Conservation (phyloP, 2,113 vertebrate genomes). For the western clawed frog (Xenopus tropicalis) region DNA sequence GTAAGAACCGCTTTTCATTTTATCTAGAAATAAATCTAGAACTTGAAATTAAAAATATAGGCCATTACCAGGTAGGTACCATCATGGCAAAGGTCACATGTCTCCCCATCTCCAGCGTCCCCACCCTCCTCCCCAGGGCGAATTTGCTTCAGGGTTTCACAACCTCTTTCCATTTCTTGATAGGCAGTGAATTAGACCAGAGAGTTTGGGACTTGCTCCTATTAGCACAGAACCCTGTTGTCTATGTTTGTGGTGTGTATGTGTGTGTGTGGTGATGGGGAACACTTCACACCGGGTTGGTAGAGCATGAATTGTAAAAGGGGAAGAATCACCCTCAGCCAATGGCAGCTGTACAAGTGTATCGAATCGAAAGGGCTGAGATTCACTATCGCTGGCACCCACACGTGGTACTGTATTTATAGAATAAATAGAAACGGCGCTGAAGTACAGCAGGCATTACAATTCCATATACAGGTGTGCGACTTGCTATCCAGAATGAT, state of each 20-base stretch:
- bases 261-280: background rate
- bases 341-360: constrained; percentile 11
- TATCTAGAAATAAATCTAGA: too few relatives aligned
- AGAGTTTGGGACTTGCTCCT: background rate
- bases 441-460: too few relatives aligned
- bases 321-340: constrained; percentile 11
- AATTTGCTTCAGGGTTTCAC: constrained; percentile 19
- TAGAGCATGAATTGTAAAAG: constrained; percentile 19
- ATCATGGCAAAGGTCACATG: too few relatives aligned
- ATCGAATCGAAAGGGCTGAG: background rate
- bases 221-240: background rate
- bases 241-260: background rate
- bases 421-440: too few relatives aligned
- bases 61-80: too few relatives aligned
- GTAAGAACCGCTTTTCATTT: constrained; percentile 64
- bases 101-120: background rate
- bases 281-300: constrained; percentile 7
- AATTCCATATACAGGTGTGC: too few relatives aligned
- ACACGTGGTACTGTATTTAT: too few relatives aligned
- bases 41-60: too few relatives aligned
- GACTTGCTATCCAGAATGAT: too few relatives aligned
- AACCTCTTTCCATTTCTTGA: constrained; percentile 32
- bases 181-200: background rate
- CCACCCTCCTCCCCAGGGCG: constrained; percentile 4
- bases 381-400: too few relatives aligned